Evolutionary conservation across 1,140 invertebrate species (phyloP).

Genomic region (Papilio helenus): DNA sequence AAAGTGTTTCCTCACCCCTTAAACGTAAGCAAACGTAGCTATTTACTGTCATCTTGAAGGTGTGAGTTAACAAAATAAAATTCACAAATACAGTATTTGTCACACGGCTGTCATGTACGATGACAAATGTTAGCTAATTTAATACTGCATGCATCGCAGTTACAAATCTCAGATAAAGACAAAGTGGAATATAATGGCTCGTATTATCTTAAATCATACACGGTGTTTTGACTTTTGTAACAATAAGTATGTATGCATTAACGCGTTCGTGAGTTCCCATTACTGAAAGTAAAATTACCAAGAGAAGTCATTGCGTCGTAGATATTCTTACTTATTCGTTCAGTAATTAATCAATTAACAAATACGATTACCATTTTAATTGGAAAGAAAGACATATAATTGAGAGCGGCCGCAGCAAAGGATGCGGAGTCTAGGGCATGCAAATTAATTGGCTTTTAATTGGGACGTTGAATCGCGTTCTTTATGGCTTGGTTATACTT

Average conservation of each 20-base stretch:
- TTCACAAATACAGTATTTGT: not conserved
- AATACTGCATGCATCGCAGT: conserved; percentile 12
- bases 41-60: not conserved
- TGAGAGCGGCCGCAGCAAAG: not conserved
- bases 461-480: not conserved
- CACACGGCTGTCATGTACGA: not conserved
- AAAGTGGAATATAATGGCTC: not conserved
- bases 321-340: not conserved
- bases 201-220: conserved; percentile 5
- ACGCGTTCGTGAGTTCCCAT: not conserved
- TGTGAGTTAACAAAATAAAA: not conserved
- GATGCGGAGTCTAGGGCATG: not conserved
- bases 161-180: conserved; percentile 12
- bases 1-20: not conserved
- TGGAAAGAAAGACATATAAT: conserved; percentile 18
- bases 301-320: no score
- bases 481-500: not conserved
- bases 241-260: not conserved
- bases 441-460: conserved; percentile 30
- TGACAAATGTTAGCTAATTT: conserved; percentile 28
- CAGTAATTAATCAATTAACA: not conserved
- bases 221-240: conserved; percentile 3
- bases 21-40: not conserved
- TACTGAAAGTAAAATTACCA: no score
- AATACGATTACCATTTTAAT: conserved; percentile 9